phyloP scores from a whole-genome alignment of 1,140 invertebrate species.

The Brachionus manjavacas region DNA sequence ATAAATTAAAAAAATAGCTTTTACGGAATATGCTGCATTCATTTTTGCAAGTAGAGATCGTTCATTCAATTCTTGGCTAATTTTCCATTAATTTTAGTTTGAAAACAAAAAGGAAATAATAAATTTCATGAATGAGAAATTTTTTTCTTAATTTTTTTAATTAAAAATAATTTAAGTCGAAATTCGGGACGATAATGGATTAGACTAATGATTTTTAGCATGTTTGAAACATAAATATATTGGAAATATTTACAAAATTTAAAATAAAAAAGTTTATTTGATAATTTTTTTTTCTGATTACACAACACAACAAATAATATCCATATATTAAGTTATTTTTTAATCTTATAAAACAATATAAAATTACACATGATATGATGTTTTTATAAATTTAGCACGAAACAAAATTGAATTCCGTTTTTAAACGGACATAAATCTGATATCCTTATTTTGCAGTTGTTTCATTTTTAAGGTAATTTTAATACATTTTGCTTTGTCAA shows the following conservation, averaged over 20 bases:
- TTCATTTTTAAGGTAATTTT: no score
- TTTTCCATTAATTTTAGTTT: not conserved
- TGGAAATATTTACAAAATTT: not conserved
- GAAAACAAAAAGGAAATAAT: not conserved
- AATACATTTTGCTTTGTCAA: no score
- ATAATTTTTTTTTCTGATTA: not conserved
- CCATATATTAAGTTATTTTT: not conserved
- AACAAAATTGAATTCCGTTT: not conserved
- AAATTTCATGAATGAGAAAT: not conserved
- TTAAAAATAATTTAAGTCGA: not conserved
- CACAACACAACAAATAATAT: not conserved
- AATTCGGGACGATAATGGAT: not conserved
- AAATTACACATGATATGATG: not conserved
- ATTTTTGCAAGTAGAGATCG: not conserved
- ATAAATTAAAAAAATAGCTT: not conserved
- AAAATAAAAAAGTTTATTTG: not conserved
- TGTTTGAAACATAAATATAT: not conserved
- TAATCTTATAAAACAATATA: not conserved
- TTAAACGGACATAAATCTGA: not conserved
- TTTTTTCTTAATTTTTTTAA: not conserved
- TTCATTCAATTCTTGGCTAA: not conserved
- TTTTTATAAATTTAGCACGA: not conserved
- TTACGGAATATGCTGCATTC: not conserved
- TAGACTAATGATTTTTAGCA: not conserved
- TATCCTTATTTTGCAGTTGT: not conserved